These are phyloP conservation scores for Meliscaeva auricollis DNA, from an alignment of 2,888 invertebrate genomes.

Conservation along the genomic window DNA sequence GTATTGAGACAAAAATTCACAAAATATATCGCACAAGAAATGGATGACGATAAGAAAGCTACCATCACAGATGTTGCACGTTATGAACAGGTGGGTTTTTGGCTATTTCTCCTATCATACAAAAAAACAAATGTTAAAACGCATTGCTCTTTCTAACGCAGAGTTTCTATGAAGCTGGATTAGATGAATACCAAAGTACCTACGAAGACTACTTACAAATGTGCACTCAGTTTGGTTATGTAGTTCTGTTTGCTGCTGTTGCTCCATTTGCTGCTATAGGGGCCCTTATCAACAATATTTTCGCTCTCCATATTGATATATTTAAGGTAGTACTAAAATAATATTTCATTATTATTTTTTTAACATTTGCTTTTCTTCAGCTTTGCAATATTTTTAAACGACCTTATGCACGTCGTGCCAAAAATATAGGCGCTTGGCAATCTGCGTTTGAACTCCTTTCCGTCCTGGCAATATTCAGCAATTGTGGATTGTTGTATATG, in stretches of 20 bases:
- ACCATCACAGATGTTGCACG: conserved; percentile 80
- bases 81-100: conserved; percentile 79
- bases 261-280: conserved; percentile 91
- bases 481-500: conserved; percentile 89
- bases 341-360: no score
- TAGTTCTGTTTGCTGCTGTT: conserved; percentile 90
- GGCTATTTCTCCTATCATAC: not conserved
- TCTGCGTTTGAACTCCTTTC: conserved; percentile 85
- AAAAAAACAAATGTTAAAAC: no score
- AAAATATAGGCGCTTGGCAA: conserved; percentile 92
- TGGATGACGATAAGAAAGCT: conserved; percentile 79
- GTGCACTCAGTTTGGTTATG: conserved; percentile 92
- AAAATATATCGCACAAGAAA: conserved; percentile 81
- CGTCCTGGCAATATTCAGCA: conserved; percentile 90
- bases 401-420: conserved; percentile 88
- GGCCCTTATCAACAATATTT: conserved; percentile 90
- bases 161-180: conserved; percentile 85
- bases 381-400: conserved; percentile 89
- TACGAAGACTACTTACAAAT: conserved; percentile 92
- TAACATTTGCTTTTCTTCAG: no score
- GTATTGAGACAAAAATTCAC: conserved; percentile 82
- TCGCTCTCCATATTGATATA: conserved; percentile 90
- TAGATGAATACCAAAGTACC: conserved; percentile 90
- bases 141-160: conserved; percentile 55
- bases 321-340: conserved; percentile 85